phyloP scores from a whole-genome alignment of 2,888 invertebrate species.

The Cephalotes varians region DNA sequence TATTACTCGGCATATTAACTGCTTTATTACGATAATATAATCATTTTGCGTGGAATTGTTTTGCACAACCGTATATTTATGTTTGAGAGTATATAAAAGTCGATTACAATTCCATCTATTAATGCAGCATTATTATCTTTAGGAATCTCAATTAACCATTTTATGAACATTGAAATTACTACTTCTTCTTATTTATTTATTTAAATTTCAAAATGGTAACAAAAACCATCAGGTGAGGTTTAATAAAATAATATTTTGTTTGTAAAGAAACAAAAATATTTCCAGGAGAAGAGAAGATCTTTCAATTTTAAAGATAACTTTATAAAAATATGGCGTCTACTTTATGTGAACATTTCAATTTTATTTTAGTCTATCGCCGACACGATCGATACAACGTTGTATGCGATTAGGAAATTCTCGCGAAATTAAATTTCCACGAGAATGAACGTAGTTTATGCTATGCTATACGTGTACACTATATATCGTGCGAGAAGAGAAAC shows the following conservation, averaged over 20 bases:
- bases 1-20: conserved; percentile 72
- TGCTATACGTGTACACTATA: conserved; percentile 11
- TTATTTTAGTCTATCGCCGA: conserved; percentile 26
- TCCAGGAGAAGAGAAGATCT: neutral
- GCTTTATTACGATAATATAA: conserved; percentile 72
- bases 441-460: conserved; percentile 41
- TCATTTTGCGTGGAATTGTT: conserved; percentile 57
- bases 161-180: neutral
- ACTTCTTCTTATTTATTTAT: neutral
- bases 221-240: neutral
- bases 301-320: conserved; percentile 7
- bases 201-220: neutral
- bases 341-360: conserved; percentile 28
- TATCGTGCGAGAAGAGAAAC: conserved; percentile 21
- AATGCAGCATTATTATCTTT: neutral
- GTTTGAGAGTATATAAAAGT: neutral
- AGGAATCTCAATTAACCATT: conserved; percentile 1
- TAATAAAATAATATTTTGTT: neutral
- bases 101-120: neutral
- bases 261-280: neutral
- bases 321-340: neutral
- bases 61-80: conserved; percentile 40
- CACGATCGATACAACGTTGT: conserved; percentile 44
- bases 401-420: conserved; percentile 54
- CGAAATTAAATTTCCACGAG: conserved; percentile 52